phyloP scores from a whole-genome alignment of 2,113 vertebrate species.

The Antechinus flavipes region DNA sequence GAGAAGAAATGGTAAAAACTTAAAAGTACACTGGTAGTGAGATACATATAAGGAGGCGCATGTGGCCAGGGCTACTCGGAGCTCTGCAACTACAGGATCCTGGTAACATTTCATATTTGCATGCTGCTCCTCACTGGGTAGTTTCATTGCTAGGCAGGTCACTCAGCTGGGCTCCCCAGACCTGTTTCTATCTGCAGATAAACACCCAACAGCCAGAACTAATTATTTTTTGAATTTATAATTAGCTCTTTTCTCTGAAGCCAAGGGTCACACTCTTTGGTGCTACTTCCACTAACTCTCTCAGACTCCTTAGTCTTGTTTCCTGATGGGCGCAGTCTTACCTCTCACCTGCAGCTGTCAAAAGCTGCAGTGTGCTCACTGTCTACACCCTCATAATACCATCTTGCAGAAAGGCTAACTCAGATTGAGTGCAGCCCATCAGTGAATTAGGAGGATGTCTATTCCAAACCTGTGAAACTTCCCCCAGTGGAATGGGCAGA shows the following conservation, averaged over 20 bases:
- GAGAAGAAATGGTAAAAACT: slow-evolving; percentile 50
- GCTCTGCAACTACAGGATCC: not conserved
- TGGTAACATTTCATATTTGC: not conserved
- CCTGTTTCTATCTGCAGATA: not conserved
- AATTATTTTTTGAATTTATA: not conserved
- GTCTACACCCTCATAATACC: not conserved
- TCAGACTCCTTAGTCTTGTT: not conserved
- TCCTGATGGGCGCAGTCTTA: not conserved
- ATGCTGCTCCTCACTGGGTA: not conserved
- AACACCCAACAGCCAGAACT: not conserved
- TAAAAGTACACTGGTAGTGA: not conserved
- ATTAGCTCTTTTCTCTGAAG: not conserved
- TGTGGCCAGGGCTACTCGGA: not conserved
- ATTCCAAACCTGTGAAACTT: not conserved
- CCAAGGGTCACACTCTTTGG: not conserved
- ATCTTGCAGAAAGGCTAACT: not conserved
- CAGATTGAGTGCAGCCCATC: not conserved
- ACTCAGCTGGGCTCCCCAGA: not conserved
- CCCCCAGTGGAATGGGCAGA: not conserved
- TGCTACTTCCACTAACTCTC: not conserved
- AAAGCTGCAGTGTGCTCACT: no score
- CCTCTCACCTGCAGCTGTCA: no score
- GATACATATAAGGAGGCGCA: not conserved
- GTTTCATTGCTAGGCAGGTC: not conserved
- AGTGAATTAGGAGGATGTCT: not conserved